Evolutionary conservation across 2,797 vertebrate species (phyloP).

Genomic region (Catostomus latipinnis): DNA sequence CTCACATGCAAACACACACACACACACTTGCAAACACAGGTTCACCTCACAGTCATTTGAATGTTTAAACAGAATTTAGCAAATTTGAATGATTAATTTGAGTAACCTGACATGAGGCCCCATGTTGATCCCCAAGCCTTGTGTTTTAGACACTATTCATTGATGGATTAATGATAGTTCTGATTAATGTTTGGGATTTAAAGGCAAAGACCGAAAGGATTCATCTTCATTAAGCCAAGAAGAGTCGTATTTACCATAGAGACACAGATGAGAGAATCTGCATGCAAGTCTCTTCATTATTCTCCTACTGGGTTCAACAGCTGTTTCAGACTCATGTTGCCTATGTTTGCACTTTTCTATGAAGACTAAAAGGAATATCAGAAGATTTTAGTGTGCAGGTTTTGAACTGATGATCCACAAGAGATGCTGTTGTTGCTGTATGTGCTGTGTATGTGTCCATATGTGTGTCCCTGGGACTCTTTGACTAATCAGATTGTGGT

Average conservation of each 20-base stretch:
- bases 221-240: constrained; percentile 41
- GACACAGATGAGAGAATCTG: background rate
- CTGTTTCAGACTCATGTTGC: constrained; percentile 23
- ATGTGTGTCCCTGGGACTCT: constrained; percentile 7
- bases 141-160: constrained; percentile 16
- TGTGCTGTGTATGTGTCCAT: background rate
- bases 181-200: constrained; percentile 41
- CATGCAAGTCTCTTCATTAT: constrained; percentile 1
- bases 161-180: constrained; percentile 5
- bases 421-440: background rate
- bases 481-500: constrained; percentile 20
- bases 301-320: constrained; percentile 29
- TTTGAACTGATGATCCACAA: constrained; percentile 2
- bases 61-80: constrained; percentile 18
- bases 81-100: background rate
- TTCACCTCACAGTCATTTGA: background rate
- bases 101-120: background rate
- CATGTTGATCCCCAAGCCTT: constrained; percentile 8
- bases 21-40: background rate
- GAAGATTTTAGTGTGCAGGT: background rate
- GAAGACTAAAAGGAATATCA: background rate
- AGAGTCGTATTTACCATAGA: constrained; percentile 29
- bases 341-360: constrained; percentile 12
- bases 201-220: constrained; percentile 33
- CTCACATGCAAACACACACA: constrained; percentile 14